phyloP scores from a whole-genome alignment of 2,888 invertebrate genomes.

The Drosophila greeni region DNA sequence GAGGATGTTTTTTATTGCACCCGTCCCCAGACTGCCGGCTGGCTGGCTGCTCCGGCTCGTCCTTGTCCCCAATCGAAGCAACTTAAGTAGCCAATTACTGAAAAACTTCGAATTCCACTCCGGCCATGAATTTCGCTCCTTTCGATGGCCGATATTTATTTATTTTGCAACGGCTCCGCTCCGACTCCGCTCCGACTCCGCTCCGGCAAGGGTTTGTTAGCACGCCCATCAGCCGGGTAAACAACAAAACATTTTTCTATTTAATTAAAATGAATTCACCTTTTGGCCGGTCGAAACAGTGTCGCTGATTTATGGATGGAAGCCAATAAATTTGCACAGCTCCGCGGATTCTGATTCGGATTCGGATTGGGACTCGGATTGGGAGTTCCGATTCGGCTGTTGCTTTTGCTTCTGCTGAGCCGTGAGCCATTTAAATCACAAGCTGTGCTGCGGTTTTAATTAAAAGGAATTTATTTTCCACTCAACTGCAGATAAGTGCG shows the following conservation, averaged over 20 bases:
- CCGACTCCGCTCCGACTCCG: conserved; percentile 1
- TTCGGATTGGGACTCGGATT: conserved; percentile 8
- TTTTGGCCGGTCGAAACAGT: conserved; percentile 43
- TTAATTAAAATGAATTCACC: conserved; percentile 73
- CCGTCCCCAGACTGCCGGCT: conserved; percentile 31
- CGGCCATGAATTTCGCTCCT: conserved; percentile 49
- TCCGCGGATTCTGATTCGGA: conserved; percentile 34
- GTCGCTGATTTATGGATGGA: conserved; percentile 67
- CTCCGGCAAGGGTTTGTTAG: conserved; percentile 53
- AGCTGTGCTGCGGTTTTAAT: conserved; percentile 70
- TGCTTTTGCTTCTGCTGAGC: conserved; percentile 24
- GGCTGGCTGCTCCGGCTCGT: conserved; percentile 18
- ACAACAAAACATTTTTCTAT: conserved; percentile 72
- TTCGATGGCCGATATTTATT: conserved; percentile 34
- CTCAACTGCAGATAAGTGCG: conserved; percentile 72
- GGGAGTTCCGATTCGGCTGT: conserved; percentile 6
- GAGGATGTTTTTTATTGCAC: conserved; percentile 72
- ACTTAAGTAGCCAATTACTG: conserved; percentile 73
- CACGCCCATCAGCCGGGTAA: conserved; percentile 46
- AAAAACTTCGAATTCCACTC: conserved; percentile 64
- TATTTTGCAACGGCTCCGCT: background rate
- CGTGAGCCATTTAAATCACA: conserved; percentile 68
- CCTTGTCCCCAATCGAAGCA: conserved; percentile 59
- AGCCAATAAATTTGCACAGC: conserved; percentile 63
- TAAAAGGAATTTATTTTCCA: conserved; percentile 72